A percentile compares a stretch with the other conserved stretches of the same genome.
These are phyloP conservation scores for Diplolepis rosae DNA, from an alignment of 2,888 invertebrate genomes.

Conservation along the genomic window DNA sequence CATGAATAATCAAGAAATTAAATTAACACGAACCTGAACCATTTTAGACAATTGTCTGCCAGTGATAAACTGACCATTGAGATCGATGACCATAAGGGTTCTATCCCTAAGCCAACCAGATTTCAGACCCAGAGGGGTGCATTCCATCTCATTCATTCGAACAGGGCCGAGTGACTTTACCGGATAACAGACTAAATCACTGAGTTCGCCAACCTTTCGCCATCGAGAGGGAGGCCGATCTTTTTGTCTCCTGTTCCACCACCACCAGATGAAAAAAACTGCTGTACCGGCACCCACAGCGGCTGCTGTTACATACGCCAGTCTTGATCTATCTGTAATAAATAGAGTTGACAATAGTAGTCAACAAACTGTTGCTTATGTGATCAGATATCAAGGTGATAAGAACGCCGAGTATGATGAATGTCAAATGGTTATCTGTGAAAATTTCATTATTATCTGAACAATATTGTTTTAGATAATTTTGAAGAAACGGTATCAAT, in stretches of 20 bases:
- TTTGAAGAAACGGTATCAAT: background rate
- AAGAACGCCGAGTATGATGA: too few relatives aligned
- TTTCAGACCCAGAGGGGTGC: conserved; percentile 76
- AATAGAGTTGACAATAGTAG: too few relatives aligned
- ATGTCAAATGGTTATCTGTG: too few relatives aligned
- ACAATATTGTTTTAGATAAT: too few relatives aligned
- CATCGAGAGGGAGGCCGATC: conserved; percentile 74
- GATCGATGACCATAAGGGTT: conserved; percentile 77
- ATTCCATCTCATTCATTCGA: conserved; percentile 75
- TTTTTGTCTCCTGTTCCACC: conserved; percentile 62
- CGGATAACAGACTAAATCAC: conserved; percentile 76
- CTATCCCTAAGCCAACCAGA: conserved; percentile 78
- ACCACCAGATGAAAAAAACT: conserved; percentile 57
- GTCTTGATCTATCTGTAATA: conserved; percentile 58
- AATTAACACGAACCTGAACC: conserved; percentile 68
- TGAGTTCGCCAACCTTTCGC: conserved; percentile 77
- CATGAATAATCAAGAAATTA: conserved; percentile 8
- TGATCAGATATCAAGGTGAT: too few relatives aligned
- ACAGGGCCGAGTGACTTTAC: conserved; percentile 78
- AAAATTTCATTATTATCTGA: too few relatives aligned
- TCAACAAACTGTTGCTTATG: too few relatives aligned
- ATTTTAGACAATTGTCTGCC: conserved; percentile 77
- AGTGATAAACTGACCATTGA: conserved; percentile 77
- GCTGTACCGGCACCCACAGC: conserved; percentile 65
- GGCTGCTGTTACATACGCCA: conserved; percentile 62